Evolutionary conservation across 2,888 invertebrate species (phyloP), one percentile per base, ranked within the genome.

Genomic region (Amphipoea lucens): DNA sequence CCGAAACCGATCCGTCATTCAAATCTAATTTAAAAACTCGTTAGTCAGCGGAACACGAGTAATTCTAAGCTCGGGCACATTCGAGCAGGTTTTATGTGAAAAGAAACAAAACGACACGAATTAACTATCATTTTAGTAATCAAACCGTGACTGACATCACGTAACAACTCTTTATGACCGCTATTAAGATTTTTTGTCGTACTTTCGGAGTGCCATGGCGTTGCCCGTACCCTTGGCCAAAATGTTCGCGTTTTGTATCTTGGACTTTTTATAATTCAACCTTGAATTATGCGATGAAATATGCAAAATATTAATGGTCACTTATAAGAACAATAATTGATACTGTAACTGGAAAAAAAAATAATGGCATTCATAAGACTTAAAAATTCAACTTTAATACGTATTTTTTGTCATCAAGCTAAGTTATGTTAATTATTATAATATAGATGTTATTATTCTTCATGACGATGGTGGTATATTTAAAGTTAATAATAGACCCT

Each of bases 61-160:
- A 17, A 48, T 45, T 81, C 57, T 36, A 63, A 77, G 62, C 68
- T 65, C 65, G 62, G 42, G 14, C n/a, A 76, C 66, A 83, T 72
- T 72, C 36, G 72, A 74, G 68, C 70, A 72, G 14, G 72, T 76
- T 81, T 81, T 74, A 29, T 57, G 65, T 76, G 54, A 76, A 85
- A 78, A 85, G 40, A 81, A 79, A 80, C 36, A 71, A 87, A 79
- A 81, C 67, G 54, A 86, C 74, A 76, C 51, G 77, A 78, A 78
- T 81, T 74, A 70, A 78, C 54, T 75, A 79, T 81, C 45, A 79
- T 84, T 83, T 86, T 73, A 70, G 73, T 79, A 79, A 84, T 83
- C 76, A 80, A 82, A 75, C 87, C 83, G 84, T 89, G 82, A 85
- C 89, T 48, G 63, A 36, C 40, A 77, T 81, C 76, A 75, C 81